Percentiles rank a stretch among this genome's conserved stretches.
These are phyloP conservation scores for Bradypodion pumilum DNA, from an alignment of 2,797 vertebrate genomes.

Conservation along the genomic window DNA sequence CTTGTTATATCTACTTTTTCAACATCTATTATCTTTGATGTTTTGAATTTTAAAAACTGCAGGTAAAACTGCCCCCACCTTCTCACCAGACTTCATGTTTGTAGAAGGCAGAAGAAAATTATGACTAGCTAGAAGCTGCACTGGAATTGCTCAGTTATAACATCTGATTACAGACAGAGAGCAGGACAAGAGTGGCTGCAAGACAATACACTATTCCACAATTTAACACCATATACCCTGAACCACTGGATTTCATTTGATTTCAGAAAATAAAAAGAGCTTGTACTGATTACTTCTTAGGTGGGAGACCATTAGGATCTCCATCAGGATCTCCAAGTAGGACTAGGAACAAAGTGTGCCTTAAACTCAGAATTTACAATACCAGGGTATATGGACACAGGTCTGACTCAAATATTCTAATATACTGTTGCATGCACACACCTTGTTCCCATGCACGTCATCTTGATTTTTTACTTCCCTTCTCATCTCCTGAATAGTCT, in stretches of 20 bases:
- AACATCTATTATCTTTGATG: neutral
- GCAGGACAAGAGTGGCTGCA: neutral
- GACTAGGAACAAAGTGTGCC: no score
- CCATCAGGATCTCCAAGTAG: no score
- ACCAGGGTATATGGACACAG: no score
- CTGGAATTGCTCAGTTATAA: neutral
- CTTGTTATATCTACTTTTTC: neutral
- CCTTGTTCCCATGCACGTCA: neutral
- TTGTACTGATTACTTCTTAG: no score
- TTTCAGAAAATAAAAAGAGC: no score
- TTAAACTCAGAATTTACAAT: no score
- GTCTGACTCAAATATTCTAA: no score
- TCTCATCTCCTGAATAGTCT: neutral
- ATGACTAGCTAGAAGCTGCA: neutral
- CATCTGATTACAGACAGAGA: neutral
- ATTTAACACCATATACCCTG: no score
- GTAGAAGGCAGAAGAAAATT: neutral
- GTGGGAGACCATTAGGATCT: no score
- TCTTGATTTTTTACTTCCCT: neutral
- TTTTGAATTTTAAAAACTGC: neutral
- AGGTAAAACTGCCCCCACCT: neutral
- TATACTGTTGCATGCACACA: no score
- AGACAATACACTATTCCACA: no score
- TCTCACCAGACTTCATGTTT: neutral
- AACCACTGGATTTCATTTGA: no score